Base-by-base conservation (phyloP, 2,113 vertebrate species). In the Capra hircus region DNA sequence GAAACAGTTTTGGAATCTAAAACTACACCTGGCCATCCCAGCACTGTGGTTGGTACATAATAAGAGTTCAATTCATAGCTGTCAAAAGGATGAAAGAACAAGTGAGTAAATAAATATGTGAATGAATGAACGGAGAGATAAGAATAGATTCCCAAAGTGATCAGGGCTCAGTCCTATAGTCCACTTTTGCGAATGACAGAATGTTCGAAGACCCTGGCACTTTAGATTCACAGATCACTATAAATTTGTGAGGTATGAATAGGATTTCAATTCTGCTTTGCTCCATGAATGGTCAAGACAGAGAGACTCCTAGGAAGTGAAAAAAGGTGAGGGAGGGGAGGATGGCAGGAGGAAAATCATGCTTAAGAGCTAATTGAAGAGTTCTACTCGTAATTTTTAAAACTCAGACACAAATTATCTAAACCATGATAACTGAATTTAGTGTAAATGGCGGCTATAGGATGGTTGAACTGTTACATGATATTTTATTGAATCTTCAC, bases 281-380 rank as follows among this genome's bases (percentile, higher is more conserved):
- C 57, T 95, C 89, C 80, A 95, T 81, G 83, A 94, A 93, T 33
- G 80, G 97, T 81, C 9, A 59, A 96, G 80, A 91, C 45, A 67
- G 74, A 53, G 91, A 85, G 85, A 45, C 1, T 28, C 45, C 50
- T 84, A 45, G 52, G 91, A 60, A 92, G 55, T 62, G 52, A 33
- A n/a, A 25, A 95, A 67, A 53, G 45, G 45, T 9, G 9, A 40
- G 43, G 48, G 81, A 74, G 59, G 27, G 14, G 62, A 94, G 53
- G 50, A 40, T 1, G 7, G 40, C 50, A 74, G 80, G 15, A 64
- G 62, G 23, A 90, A 71, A 88, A 67, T 59, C 50, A 91, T 43
- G 80, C 84, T 95, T 43, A 74, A 97, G 92, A 90, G 87, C 57
- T 85, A 88, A 96, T 1, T 78, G 88, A 93, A 84, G 97, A 93